phyloP scores from a whole-genome alignment of 2,113 vertebrate genomes.

The Nerophis lumbriciformis region DNA sequence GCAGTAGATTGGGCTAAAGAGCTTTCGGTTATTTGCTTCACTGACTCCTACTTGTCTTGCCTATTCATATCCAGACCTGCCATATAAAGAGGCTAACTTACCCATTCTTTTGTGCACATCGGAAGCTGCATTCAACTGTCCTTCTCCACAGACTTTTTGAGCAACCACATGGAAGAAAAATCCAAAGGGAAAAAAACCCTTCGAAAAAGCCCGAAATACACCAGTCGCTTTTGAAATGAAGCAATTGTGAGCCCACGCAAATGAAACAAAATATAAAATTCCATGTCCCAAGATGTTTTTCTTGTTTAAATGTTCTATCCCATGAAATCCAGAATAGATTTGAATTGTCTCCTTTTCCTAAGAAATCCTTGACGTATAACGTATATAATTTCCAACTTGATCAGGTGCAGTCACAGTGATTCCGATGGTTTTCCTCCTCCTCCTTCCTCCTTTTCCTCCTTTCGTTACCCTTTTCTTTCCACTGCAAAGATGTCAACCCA shows the following conservation, averaged over 20 bases:
- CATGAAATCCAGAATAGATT: conserved; percentile 49
- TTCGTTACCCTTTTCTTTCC: conserved; percentile 44
- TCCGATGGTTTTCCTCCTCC: conserved; percentile 47
- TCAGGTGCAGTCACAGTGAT: conserved; percentile 67
- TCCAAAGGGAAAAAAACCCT: conserved; percentile 83
- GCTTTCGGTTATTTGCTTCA: conserved; percentile 49
- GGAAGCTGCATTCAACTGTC: conserved; percentile 99
- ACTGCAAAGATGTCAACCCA: conserved; percentile 71
- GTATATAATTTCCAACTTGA: conserved; percentile 59
- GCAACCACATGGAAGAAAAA: conserved; percentile 87
- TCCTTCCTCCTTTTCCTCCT: conserved; percentile 48
- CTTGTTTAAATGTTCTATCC: conserved; percentile 39
- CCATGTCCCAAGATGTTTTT: conserved; percentile 69
- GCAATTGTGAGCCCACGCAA: conserved; percentile 67
- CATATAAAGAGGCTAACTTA: conserved; percentile 85
- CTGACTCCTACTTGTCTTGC: conserved; percentile 58
- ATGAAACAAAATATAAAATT: conserved; percentile 73
- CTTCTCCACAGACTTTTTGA: conserved; percentile 83
- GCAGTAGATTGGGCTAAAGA: conserved; percentile 60
- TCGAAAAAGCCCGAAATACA: conserved; percentile 78
- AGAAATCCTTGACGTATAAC: conserved; percentile 57
- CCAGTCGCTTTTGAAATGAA: conserved; percentile 71
- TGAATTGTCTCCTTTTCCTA: conserved; percentile 36
- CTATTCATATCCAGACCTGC: conserved; percentile 69
- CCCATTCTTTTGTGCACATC: conserved; percentile 99